phyloP scores from a whole-genome alignment of 2,797 vertebrate species.

The Notamacropus eugenii region DNA sequence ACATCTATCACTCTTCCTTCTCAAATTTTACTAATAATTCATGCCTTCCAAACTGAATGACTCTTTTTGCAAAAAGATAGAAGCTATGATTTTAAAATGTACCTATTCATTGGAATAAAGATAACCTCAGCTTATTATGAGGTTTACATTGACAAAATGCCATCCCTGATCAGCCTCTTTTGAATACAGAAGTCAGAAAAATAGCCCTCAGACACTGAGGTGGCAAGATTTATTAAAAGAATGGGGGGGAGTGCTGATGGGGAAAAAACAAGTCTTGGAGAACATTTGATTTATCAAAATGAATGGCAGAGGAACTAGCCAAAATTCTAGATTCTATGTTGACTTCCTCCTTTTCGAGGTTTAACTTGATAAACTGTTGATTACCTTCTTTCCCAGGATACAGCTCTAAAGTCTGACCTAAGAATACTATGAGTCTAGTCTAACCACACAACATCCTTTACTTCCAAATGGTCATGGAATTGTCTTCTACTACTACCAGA shows the following conservation, averaged over 20 bases:
- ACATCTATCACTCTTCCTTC: neutral
- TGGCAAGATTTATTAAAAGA: neutral
- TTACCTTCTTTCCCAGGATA: constrained; percentile 19
- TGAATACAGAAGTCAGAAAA: constrained; percentile 13
- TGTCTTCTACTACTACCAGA: constrained; percentile 42
- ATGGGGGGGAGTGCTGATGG: neutral
- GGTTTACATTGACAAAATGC: constrained; percentile 3
- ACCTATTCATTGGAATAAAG: neutral
- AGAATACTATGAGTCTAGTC: constrained; percentile 54
- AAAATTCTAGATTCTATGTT: constrained; percentile 43
- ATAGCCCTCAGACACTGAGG: accelerated
- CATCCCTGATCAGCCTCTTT: constrained; percentile 24
- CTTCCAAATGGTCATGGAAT: constrained; percentile 18
- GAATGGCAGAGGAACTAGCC: constrained; percentile 52
- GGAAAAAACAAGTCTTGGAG: neutral
- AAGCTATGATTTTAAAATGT: neutral
- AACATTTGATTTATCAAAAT: constrained; percentile 54
- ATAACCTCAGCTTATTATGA: neutral
- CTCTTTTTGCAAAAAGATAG: neutral
- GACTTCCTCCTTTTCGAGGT: constrained; percentile 62
- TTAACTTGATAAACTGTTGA: constrained; percentile 37
- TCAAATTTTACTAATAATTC: neutral
- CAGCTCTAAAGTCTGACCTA: constrained; percentile 57
- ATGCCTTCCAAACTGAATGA: neutral
- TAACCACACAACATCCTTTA: constrained; percentile 42